Base-by-base conservation (phyloP, 1,140 invertebrate genomes). In the Lordiphosa stackelbergi region DNA sequence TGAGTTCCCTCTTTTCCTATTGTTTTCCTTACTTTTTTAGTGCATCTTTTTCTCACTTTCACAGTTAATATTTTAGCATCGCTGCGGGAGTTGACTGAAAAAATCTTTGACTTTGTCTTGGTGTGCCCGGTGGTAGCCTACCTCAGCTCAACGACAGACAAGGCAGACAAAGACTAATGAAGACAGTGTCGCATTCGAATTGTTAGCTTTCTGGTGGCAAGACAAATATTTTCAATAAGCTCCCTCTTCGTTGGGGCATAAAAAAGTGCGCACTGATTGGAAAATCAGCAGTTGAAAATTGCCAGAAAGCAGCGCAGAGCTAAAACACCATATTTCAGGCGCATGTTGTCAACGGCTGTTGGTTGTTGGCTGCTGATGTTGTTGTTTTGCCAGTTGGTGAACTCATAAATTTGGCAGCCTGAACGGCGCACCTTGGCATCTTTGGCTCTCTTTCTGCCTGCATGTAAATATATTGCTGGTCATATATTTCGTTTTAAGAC, bases 141-240 rank as follows among this genome's bases (percentile, higher is more conserved):
- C 16, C n/a, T 3, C 12, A 4, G 2, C 40, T 58, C 35, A 37
- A 10, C 2, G 22, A 24, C 22, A 40, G 34, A 13, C 38, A 24
- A 24, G 22, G 22, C 22, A 69, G 75, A 79, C 75, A 79, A 73
- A 71, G 77, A 79, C 75, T 79, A 79, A 79, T 79, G 75, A 79
- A 79, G 75, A 71, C 65, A 66, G 66, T 69, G 51, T 64, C 40
- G 59, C 42, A 37, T 65, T 71, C 54, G 65, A 45, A 55, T 55
- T 61, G 63, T 64, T 70, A 35, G n/a, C 31, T 61, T 41, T 38
- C 54, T 57, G 70, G 75, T 57, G 70, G 75, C 72, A 83, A 69
- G 68, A 83, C 72, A 75, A 81, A 81, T 75, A 81, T 81, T 81
- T 81, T 81, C 75, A 81, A 81, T 81, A 81, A 81, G 77, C 66